phyloP scores from a whole-genome alignment of 2,888 invertebrate genomes.

The Rhagonycha lutea region DNA sequence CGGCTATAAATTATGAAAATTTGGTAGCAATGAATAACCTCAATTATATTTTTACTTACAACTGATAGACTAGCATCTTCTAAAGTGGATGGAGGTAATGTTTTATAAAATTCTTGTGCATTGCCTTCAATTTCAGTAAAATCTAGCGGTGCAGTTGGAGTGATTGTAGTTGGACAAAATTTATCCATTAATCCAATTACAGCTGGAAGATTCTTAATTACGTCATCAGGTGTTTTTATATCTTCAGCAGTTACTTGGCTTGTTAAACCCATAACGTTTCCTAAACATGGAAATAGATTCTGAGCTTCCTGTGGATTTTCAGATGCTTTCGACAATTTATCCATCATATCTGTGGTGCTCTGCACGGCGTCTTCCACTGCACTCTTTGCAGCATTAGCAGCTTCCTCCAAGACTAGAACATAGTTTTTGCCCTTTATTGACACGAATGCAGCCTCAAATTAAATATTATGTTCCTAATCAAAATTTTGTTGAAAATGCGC shows the following conservation, averaged over 20 bases:
- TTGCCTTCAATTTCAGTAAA: background rate
- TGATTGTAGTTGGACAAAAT: background rate
- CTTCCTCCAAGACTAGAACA: no score
- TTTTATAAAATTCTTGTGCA: background rate
- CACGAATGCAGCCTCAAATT: no score
- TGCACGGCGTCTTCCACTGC: no score
- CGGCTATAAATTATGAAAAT: conserved; percentile 46
- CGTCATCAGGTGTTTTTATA: background rate
- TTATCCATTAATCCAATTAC: background rate
- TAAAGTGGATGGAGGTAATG: background rate
- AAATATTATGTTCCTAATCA: no score
- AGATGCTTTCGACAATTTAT: no score
- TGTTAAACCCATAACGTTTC: no score
- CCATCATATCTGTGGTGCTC: no score
- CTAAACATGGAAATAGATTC: no score
- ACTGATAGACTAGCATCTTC: background rate
- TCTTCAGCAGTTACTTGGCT: background rate
- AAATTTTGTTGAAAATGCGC: no score
- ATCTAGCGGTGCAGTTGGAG: background rate
- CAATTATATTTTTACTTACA: background rate
- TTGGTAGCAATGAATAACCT: background rate
- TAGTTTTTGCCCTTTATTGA: no score
- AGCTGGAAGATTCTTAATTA: background rate
- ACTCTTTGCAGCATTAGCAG: no score
- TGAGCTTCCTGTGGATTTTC: no score